phyloP scores from a whole-genome alignment of 2,888 invertebrate genomes.

The Sminthurinus aureus region DNA sequence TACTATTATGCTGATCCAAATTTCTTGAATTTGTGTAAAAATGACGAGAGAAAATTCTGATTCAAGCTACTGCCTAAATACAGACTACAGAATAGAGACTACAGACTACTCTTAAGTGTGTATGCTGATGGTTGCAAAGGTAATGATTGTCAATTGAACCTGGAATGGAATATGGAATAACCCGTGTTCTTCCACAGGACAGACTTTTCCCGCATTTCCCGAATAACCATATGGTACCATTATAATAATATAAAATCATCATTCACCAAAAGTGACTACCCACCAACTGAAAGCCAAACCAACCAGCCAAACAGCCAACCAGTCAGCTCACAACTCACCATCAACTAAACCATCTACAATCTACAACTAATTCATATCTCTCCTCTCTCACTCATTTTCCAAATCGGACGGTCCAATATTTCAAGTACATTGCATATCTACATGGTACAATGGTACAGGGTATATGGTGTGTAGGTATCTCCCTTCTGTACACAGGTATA shows the following conservation, averaged over 20 bases:
- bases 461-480: too few relatives aligned
- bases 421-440: too few relatives aligned
- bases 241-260: constrained; percentile 31
- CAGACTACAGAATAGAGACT: too few relatives aligned
- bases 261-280: constrained; percentile 36
- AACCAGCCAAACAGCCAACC: too few relatives aligned
- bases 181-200: constrained; percentile 20
- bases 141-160: constrained; percentile 37
- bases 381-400: not conserved
- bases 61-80: too few relatives aligned
- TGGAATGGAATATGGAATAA: constrained; percentile 11
- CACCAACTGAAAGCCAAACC: not conserved
- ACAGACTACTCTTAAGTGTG: not conserved
- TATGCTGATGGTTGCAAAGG: not conserved
- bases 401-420: too few relatives aligned
- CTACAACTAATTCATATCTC: constrained; percentile 14
- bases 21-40: too few relatives aligned
- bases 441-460: too few relatives aligned
- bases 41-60: not conserved
- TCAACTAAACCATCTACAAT: constrained; percentile 18
- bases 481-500: too few relatives aligned
- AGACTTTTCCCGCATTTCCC: constrained; percentile 42
- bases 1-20: too few relatives aligned
- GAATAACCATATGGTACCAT: constrained; percentile 43
- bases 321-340: too few relatives aligned